These are phyloP conservation scores for Tadarida brasiliensis DNA, from an alignment of 2,797 vertebrate species.

Conservation along the genomic window DNA sequence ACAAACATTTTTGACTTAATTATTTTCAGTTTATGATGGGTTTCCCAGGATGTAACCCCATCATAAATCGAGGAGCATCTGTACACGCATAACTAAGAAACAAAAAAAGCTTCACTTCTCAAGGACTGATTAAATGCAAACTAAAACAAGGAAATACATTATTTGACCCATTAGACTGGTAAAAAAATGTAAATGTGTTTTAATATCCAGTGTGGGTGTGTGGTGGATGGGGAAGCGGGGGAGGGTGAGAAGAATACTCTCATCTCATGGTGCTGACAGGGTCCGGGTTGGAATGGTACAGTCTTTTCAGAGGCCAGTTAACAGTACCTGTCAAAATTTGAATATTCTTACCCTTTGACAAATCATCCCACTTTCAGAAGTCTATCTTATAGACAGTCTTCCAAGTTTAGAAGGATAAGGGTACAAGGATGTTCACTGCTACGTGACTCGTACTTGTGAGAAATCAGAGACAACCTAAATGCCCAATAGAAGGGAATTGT, in stretches of 20 bases:
- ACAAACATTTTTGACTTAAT: background rate
- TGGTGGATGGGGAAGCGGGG: background rate
- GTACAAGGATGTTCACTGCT: background rate
- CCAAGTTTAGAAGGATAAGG: background rate
- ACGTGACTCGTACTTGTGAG: background rate
- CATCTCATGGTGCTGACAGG: background rate
- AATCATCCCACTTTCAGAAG: background rate
- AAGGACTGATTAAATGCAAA: slow-evolving; percentile 15
- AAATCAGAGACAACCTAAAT: background rate
- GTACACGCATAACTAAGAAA: background rate
- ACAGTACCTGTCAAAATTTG: background rate
- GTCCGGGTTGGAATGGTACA: background rate
- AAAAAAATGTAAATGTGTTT: background rate
- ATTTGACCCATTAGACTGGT: background rate
- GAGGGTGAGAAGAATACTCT: background rate
- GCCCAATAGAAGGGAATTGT: background rate
- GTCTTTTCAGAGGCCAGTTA: background rate
- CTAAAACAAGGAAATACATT: background rate
- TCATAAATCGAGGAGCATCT: background rate
- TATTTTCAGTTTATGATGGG: background rate
- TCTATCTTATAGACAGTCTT: background rate
- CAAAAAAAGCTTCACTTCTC: background rate
- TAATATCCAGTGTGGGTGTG: background rate
- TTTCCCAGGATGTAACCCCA: background rate
- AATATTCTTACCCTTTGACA: background rate